A percentile compares a stretch with the other conserved stretches of the same genome.
phyloP scores from a whole-genome alignment of 2,888 invertebrate species.

The Archaeoteleia sp. region DNA sequence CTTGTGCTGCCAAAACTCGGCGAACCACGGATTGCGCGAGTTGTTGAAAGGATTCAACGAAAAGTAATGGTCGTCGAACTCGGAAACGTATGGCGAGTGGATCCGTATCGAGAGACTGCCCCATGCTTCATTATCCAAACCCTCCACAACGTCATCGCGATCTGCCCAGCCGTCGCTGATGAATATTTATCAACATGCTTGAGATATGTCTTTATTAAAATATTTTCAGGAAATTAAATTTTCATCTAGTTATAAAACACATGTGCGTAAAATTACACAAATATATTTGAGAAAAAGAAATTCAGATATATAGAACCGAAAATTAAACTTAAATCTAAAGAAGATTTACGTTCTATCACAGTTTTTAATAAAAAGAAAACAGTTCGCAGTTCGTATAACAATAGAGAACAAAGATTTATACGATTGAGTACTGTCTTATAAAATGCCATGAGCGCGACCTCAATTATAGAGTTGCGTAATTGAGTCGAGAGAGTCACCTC shows the following conservation, averaged over 20 bases:
- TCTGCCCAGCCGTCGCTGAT: conserved; percentile 86
- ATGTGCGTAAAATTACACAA: too few relatives aligned
- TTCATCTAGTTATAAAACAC: too few relatives aligned
- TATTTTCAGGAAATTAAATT: not conserved
- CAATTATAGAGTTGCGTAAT: conserved; percentile 59
- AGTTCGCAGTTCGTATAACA: not conserved
- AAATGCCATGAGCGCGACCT: conserved; percentile 54
- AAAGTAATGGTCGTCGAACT: conserved; percentile 83
- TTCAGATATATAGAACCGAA: too few relatives aligned
- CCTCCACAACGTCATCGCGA: conserved; percentile 83
- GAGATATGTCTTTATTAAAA: conserved; percentile 1
- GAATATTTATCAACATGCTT: conserved; percentile 6
- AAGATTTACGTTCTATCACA: too few relatives aligned
- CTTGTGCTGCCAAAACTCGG: conserved; percentile 85
- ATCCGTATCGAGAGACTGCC: conserved; percentile 85
- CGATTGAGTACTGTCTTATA: conserved; percentile 22
- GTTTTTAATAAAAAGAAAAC: not conserved
- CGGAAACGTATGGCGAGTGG: conserved; percentile 81
- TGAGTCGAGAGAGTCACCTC: conserved; percentile 35
- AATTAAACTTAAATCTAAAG: too few relatives aligned
- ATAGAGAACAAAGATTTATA: not conserved
- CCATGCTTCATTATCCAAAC: conserved; percentile 80
- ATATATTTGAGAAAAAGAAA: too few relatives aligned
- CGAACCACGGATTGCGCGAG: conserved; percentile 83
- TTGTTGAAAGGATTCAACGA: conserved; percentile 80